These are phyloP conservation scores for Turnix velox DNA, from an alignment of 2,113 vertebrate genomes.

Conservation along the genomic window DNA sequence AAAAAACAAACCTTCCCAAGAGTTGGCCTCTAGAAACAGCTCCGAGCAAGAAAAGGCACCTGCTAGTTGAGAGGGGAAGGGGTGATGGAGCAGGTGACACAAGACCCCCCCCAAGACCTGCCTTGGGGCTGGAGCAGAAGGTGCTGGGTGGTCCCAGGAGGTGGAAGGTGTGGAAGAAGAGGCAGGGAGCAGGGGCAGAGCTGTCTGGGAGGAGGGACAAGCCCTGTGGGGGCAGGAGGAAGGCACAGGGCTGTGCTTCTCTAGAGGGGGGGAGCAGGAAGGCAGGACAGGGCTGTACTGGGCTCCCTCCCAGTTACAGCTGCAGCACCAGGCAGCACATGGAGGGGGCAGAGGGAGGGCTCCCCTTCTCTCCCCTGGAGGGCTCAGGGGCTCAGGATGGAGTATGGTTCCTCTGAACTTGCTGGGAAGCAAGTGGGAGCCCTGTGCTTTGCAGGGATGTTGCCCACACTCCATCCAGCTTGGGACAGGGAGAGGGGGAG, in stretches of 20 bases:
- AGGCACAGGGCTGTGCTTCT: not conserved
- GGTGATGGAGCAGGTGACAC: not conserved
- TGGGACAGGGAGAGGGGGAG: not conserved
- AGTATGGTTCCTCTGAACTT: not conserved
- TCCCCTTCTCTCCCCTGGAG: not conserved
- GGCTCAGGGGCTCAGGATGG: not conserved
- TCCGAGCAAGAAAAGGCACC: conserved; percentile 16
- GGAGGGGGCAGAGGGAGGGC: not conserved
- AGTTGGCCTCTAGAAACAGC: not conserved
- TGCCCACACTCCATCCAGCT: not conserved
- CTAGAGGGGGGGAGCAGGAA: not conserved
- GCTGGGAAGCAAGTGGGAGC: not conserved
- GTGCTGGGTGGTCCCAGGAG: not conserved
- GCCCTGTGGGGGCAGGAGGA: not conserved
- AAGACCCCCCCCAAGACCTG: not conserved
- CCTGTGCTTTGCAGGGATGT: not conserved
- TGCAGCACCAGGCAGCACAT: not conserved
- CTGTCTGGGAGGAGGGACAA: not conserved
- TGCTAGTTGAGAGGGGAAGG: not conserved
- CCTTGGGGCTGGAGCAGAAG: not conserved
- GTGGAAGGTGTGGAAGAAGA: not conserved
- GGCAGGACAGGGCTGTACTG: not conserved
- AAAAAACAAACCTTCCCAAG: not conserved
- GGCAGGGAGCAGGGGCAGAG: not conserved
- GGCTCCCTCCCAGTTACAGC: not conserved